Evolutionary conservation across 2,888 invertebrate species (phyloP), one percentile per base, ranked within the genome.

Genomic region (Biston betularia): DNA sequence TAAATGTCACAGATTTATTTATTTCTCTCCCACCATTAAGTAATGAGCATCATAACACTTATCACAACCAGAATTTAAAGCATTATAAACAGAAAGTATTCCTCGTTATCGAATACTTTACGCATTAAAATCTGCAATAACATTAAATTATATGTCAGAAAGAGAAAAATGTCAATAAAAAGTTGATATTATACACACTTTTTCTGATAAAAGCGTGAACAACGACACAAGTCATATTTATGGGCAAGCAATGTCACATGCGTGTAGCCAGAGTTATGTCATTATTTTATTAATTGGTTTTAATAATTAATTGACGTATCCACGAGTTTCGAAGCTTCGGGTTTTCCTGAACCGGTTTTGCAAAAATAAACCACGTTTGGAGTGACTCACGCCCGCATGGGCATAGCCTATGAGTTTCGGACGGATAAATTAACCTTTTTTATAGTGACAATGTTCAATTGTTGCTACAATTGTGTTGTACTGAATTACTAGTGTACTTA

Each of bases 381-480:
- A 61, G 75, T 87, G 87, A 85, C 68, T 87, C 86, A 88, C 78
- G 73, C 66, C 74, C 64, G 71, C 57, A 64, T 38, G 69, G 65
- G 71, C 78, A 60, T 34, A 67, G 66, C 70, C 78, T 75, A 72
- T 67, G 70, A 77, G 76, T 80, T 81, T 81, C 62, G 76, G 76
- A 78, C 79, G 72, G 63, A 77, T 79, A 79, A 78, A 79, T 81
- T 75, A 79, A 40, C 74, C 53, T 70, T 75, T 38, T 71, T 70
- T 71, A 65, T 64, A 66, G 65, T 58, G 71, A 67, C 70, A 58
- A 62, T 62, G 57, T 54, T 57, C 62, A 62, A 66, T 61, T 66
- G 65, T 66, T n/a, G 33, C 11, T 35, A 48, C 14, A 42, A 44
- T 38, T 57, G 74, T 69, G 65, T 69, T 70, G 73, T 72, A 55